These are phyloP conservation scores for Engraulis encrasicolus DNA, from an alignment of 2,113 vertebrate genomes.

Conservation along the genomic window DNA sequence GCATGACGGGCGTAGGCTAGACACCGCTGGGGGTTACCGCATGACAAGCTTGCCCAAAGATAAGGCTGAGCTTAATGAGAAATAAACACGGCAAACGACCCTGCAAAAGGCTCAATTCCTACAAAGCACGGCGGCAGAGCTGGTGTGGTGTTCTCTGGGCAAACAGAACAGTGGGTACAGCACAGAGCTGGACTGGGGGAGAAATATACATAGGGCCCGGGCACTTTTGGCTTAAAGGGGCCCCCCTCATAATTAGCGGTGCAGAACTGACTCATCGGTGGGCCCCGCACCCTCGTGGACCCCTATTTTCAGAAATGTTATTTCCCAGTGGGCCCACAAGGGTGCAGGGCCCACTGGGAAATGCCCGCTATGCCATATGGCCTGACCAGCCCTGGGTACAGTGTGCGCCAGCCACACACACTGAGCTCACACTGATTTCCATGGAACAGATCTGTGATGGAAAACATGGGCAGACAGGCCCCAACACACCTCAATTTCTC, in stretches of 20 bases:
- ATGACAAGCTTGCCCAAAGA: not conserved
- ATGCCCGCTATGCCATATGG: no score
- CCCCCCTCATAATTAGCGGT: no score
- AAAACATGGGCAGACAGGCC: not conserved
- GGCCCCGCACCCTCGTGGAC: no score
- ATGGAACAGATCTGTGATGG: not conserved
- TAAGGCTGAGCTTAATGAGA: conserved; percentile 1
- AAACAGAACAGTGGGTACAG: conserved; percentile 7
- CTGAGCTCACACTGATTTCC: not conserved
- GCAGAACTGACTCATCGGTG: no score
- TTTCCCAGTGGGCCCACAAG: no score
- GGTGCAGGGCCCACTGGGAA: no score
- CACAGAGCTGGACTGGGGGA: no score
- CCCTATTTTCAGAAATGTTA: no score
- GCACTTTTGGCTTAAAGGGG: no score
- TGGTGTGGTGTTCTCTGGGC: not conserved
- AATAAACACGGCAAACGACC: not conserved
- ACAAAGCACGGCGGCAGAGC: not conserved
- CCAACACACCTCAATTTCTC: not conserved
- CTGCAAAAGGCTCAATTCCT: not conserved
- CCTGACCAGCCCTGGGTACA: no score
- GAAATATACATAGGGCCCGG: no score
- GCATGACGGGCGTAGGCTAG: not conserved
- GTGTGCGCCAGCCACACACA: not conserved
- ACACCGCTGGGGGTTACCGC: not conserved